Base-by-base conservation (phyloP, 2,113 vertebrate species). In the Cervus canadensis region DNA sequence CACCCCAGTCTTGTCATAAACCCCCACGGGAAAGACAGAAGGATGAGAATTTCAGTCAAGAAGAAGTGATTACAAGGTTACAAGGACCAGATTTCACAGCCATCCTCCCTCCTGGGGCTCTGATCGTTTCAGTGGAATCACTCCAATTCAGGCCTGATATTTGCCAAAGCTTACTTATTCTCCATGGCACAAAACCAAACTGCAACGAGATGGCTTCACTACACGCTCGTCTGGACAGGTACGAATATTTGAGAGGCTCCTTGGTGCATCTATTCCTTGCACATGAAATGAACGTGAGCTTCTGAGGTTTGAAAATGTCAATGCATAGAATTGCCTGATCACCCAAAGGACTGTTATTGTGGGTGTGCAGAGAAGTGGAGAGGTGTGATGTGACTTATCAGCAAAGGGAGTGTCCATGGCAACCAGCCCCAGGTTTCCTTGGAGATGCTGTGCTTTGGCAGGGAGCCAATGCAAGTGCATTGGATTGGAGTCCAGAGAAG, bases 391-490 rank as follows among this genome's bases (percentile, higher is more conserved):
- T 16, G 93, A 95, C 95, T 97, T 94, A 67, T 26, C 94, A 88
- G 96, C 85, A 43, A 33, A 83, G 81, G 95, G 96, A 94, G 96
- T 97, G 98, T 95, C 98, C 96, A 98, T 98, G 97, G 97, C 97
- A 97, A 98, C 97, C 93, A 28, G 94, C 54, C 78, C 87, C 60
- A 36, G 74, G 97, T 98, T 97, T 97, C 97, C 97, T 95, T 96
- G 97, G 98, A 97, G 96, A 98, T 48, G 25, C 1, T 40, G 88
- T 57, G 93, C 89, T 91, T 96, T 97, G 97, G 96, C 82, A 0
- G 76, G 88, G 96, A 97, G 94, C 97, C 97, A 98, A 3, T 12
- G 17, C 1, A 12, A 93, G 86, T 33, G 28, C 82, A n/a, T 59
- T 48, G 94, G 95, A 86, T 88, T 62, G 85, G 36, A 87, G 76